phyloP scores from a whole-genome alignment of 2,113 vertebrate genomes.

The Cheirogaleus medius region DNA sequence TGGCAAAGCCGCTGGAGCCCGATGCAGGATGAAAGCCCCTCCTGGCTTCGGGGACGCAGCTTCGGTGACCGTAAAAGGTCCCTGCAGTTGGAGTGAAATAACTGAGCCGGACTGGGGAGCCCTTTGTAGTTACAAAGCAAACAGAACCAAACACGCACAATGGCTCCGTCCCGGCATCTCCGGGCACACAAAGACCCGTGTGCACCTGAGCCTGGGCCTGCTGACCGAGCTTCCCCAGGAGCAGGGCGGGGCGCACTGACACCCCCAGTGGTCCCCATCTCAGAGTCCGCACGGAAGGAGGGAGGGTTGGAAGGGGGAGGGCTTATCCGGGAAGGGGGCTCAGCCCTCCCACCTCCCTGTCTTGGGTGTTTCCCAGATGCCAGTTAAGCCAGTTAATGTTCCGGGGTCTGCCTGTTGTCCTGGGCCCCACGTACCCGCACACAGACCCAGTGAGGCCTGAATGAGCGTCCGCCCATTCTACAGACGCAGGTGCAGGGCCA shows the following conservation, averaged over 20 bases:
- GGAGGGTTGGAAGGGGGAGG: rapidly evolving
- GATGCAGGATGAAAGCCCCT: slow-evolving; percentile 14
- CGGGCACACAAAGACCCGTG: rapidly evolving
- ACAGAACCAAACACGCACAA: neutral
- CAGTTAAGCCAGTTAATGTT: neutral
- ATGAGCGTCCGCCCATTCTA: rapidly evolving
- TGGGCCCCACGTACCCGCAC: neutral
- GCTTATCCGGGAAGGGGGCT: rapidly evolving
- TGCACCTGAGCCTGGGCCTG: too few species aligned
- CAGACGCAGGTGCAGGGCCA: neutral
- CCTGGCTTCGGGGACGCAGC: neutral
- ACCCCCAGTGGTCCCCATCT: neutral
- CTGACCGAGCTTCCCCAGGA: neutral
- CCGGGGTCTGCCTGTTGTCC: neutral
- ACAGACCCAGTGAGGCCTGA: rapidly evolving
- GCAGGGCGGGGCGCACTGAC: neutral
- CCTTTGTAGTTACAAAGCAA: neutral
- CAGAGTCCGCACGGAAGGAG: rapidly evolving
- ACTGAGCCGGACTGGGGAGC: neutral
- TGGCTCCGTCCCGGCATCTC: rapidly evolving
- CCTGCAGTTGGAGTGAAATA: neutral
- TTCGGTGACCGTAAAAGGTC: neutral
- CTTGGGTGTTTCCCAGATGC: neutral
- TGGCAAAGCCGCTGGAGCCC: neutral
- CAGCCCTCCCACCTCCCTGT: too few species aligned